Conservation (phyloP, 2,113 vertebrate genomes). For the Tor tambroides region DNA sequence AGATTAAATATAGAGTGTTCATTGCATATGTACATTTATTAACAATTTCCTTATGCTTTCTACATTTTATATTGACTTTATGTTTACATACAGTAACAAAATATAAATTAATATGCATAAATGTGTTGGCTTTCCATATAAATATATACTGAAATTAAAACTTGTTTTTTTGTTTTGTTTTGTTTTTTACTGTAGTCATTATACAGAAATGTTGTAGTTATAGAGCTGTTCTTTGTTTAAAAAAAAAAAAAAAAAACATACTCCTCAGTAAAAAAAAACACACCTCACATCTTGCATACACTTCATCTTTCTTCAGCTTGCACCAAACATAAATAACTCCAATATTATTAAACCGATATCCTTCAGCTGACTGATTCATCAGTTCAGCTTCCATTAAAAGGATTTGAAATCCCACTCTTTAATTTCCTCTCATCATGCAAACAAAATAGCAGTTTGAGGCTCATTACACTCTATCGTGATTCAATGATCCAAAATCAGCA, state of each 20-base stretch:
- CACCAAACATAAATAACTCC: slow-evolving; percentile 12
- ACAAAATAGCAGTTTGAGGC: slow-evolving; percentile 48
- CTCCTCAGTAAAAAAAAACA: not conserved
- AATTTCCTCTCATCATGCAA: slow-evolving; percentile 50
- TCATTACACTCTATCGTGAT: slow-evolving; percentile 41
- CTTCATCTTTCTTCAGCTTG: not conserved
- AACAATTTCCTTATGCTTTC: not conserved
- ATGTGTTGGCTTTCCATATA: not conserved
- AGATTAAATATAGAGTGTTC: not conserved
- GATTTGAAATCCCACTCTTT: slow-evolving; percentile 37
- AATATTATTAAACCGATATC: slow-evolving; percentile 37
- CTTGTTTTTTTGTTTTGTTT: not conserved
- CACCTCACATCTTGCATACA: not conserved
- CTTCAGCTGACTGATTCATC: slow-evolving; percentile 26
- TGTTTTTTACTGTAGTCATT: not conserved
- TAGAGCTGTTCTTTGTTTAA: not conserved
- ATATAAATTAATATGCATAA: not conserved
- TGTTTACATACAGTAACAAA: not conserved
- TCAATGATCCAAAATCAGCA: slow-evolving; percentile 42
- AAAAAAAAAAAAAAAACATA: not conserved
- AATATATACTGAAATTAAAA: not conserved
- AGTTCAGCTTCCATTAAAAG: slow-evolving; percentile 37
- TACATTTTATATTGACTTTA: not conserved
- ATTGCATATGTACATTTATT: not conserved
- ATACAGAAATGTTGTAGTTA: not conserved